Evolutionary conservation across 2,797 vertebrate species (phyloP).

Genomic region (Myiotriccus ornatus): DNA sequence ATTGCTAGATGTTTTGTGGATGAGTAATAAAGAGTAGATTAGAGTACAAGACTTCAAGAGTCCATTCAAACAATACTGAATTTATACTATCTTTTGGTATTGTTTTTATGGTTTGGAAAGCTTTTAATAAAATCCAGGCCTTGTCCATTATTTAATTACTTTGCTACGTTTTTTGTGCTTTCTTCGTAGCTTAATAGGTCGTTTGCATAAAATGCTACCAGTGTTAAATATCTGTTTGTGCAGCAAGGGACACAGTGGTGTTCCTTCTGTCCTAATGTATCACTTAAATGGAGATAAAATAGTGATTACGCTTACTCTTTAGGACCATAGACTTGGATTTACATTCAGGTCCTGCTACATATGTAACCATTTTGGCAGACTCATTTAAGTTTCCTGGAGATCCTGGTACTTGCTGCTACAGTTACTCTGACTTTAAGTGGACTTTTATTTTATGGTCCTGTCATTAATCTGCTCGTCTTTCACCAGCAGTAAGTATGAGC

Average conservation of each 20-base stretch:
- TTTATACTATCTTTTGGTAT: conserved; percentile 33
- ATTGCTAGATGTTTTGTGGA: conserved; percentile 43
- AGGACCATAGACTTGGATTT: conserved; percentile 57
- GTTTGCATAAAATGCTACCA: conserved; percentile 54
- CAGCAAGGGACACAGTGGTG: background rate
- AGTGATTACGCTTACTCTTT: conserved; percentile 56
- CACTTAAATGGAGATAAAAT: conserved; percentile 67
- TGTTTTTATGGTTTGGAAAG: conserved; percentile 21
- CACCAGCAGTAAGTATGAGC: background rate
- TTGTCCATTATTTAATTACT: conserved; percentile 59
- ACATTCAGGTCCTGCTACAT: conserved; percentile 20
- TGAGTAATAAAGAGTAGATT: conserved; percentile 46
- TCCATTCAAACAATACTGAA: conserved; percentile 7
- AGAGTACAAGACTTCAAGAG: background rate
- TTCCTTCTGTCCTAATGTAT: conserved; percentile 58
- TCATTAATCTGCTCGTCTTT: conserved; percentile 33
- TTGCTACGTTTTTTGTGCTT: conserved; percentile 34
- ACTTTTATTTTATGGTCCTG: conserved; percentile 31
- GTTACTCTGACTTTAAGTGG: conserved; percentile 10
- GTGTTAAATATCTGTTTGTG: conserved; percentile 54
- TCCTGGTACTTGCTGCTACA: background rate
- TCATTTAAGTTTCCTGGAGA: conserved; percentile 23
- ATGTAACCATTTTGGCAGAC: conserved; percentile 45
- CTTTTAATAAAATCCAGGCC: background rate
- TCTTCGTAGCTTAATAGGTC: conserved; percentile 48